phyloP scores from a whole-genome alignment of 2,113 vertebrate species.

The Neogale vison region DNA sequence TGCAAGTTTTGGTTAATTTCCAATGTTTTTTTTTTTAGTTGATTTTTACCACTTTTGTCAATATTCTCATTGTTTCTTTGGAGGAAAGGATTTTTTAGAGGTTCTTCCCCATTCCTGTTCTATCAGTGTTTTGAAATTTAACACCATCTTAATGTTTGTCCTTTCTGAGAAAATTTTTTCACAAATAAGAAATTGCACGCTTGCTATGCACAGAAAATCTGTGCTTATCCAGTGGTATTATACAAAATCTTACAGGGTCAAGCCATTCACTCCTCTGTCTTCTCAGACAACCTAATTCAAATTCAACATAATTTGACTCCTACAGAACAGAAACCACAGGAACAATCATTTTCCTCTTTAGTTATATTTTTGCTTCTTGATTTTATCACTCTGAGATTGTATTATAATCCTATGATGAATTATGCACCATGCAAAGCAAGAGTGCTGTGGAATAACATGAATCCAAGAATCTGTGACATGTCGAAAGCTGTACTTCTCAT shows the following conservation, averaged over 20 bases:
- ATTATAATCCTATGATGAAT: neutral
- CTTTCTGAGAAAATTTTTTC: neutral
- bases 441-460: neutral
- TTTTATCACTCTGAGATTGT: neutral
- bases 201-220: neutral
- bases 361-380: conserved; percentile 24
- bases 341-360: neutral
- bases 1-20: neutral
- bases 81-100: neutral
- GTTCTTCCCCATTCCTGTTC: neutral
- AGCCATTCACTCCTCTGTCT: neutral
- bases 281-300: neutral
- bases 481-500: neutral
- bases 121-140: neutral
- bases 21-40: neutral
- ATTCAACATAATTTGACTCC: neutral
- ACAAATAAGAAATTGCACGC: neutral
- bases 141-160: neutral
- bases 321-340: neutral
- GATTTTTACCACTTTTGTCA: neutral
- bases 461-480: neutral
- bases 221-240: neutral
- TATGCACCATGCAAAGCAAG: neutral
- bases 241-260: neutral
- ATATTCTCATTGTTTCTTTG: neutral